Evolutionary conservation across 1,140 invertebrate genomes (phyloP), one percentile per base, ranked within the genome.

Genomic region (Capitella teleta): DNA sequence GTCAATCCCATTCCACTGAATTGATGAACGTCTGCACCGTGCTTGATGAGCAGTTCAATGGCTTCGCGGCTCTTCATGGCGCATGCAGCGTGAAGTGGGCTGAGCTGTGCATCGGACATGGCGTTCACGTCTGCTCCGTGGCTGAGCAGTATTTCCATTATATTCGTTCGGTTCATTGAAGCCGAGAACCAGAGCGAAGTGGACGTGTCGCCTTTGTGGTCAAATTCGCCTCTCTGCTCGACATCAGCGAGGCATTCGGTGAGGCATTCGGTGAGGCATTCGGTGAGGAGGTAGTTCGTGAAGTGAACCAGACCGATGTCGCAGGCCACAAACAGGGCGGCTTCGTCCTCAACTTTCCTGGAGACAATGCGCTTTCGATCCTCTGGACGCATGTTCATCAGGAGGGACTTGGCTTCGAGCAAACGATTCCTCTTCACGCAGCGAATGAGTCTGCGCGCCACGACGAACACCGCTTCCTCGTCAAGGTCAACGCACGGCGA

Each of bases 161-260:
- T 83, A 36, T 77, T 73, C 14, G 91, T 61, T 56, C 83, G 82
- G 14, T 87, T 87, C n/a, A 84, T 83, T 5, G 93, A 88, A 5
- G 88, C 83, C 12, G 88, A 87, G 73, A 86, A 90, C 89, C 87
- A 93, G n/a, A 94, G 69, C 12, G 88, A 87, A 1, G 88, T 88
- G 0, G 90, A 87, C 60, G 77, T 78, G 72, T 91, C 86, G 21
- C 83, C 79, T 28, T 84, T 82, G 56, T 79, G 70, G 71, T 58
- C 72, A 51, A 76, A 72, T 2, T 64, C 60, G 18, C 89, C 87
- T 49, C 81, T 76, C 64, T 88, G 85, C 68, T 93, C 88, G 6
- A 91, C 78, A 60, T 90, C 82, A 5, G 86, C 86, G 57, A 78
- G 75, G 66, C 89, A 93, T n/a, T n/a, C n/a, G n/a, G n/a, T n/a